These are phyloP conservation scores for Selenia dentaria DNA, from an alignment of 2,888 invertebrate species.

Conservation along the genomic window DNA sequence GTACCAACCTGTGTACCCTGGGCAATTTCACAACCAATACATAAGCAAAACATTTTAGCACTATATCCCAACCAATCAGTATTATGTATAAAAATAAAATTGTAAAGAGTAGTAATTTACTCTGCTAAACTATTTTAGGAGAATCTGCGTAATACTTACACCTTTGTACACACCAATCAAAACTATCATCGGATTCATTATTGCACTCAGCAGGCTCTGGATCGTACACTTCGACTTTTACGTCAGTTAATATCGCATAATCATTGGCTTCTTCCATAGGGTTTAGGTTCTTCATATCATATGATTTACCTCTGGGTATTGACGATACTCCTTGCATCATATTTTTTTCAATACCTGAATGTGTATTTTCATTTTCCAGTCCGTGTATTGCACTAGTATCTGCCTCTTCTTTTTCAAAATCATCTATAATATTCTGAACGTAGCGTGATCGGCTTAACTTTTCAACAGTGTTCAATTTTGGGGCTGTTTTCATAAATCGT, in stretches of 20 bases:
- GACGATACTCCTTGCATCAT: neutral
- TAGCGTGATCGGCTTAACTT: neutral
- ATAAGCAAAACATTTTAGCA: too few species aligned
- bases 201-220: too few species aligned
- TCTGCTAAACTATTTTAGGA: too few species aligned
- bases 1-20: too few species aligned
- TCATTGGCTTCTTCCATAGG: neutral
- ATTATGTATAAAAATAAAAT: too few species aligned
- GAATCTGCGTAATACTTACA: neutral
- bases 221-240: neutral
- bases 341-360: neutral
- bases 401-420: neutral
- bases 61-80: too few species aligned
- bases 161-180: conserved; percentile 3
- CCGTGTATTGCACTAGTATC: too few species aligned
- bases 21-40: too few species aligned
- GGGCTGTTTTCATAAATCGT: neutral
- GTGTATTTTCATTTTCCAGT: neutral
- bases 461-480: neutral
- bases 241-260: neutral
- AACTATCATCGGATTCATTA: neutral
- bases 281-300: neutral
- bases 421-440: neutral
- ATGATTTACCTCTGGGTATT: neutral
- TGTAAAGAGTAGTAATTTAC: too few species aligned